A percentile compares a stretch with the other conserved stretches of the same genome.
Conservation (phyloP, 2,113 vertebrate genomes). For the Brachypteracias leptosomus region DNA sequence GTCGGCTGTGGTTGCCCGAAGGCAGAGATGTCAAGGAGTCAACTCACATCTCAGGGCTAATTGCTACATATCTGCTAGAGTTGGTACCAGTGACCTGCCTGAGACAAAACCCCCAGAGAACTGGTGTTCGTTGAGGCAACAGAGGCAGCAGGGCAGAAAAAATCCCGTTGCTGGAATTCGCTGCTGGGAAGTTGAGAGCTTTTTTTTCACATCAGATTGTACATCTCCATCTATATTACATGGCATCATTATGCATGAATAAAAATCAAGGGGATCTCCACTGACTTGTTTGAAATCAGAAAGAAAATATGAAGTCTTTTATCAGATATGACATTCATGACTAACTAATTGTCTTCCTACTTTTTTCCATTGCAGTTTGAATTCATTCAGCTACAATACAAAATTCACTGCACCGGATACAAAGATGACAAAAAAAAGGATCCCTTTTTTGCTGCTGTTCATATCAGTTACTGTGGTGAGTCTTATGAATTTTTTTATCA, state of each 20-base stretch:
- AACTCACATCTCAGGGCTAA: rapidly evolving
- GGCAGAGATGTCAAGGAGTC: background rate
- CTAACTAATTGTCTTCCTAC: background rate
- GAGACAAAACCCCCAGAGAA: background rate
- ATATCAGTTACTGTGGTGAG: constrained; percentile 77
- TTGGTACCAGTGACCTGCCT: background rate
- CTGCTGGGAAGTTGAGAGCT: background rate
- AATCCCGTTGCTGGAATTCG: background rate
- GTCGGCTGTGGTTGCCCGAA: background rate
- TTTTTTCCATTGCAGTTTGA: constrained; percentile 32
- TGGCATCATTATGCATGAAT: background rate
- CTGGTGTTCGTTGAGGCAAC: background rate
- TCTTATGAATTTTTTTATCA: background rate
- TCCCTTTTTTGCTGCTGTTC: constrained; percentile 70
- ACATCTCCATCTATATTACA: background rate
- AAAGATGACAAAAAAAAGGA: constrained; percentile 71
- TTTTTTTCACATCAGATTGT: background rate
- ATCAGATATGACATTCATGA: background rate
- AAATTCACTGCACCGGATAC: background rate
- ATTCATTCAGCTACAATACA: background rate
- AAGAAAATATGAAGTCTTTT: background rate
- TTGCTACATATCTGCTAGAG: background rate
- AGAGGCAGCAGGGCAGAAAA: background rate
- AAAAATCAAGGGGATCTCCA: background rate
- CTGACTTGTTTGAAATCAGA: background rate